Evolutionary conservation across 1,140 invertebrate species (phyloP).

Genomic region (Schlechtendalia chinensis): DNA sequence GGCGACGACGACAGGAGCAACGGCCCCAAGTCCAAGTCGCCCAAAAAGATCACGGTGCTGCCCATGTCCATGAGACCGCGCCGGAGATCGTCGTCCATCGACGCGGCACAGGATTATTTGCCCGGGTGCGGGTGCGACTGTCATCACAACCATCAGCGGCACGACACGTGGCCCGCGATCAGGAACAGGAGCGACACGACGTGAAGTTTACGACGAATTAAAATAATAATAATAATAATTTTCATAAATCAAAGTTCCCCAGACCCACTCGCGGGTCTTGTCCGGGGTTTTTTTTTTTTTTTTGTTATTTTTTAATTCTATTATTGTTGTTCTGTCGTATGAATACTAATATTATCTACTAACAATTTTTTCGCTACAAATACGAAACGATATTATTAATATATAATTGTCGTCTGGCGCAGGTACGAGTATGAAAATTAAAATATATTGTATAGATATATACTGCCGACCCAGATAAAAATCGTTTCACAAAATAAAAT

Average conservation of each 20-base stretch:
- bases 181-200: conserved; percentile 28
- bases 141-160: neutral
- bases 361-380: no score
- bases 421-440: neutral
- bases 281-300: no score
- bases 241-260: no score
- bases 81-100: neutral
- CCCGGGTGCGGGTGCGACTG: conserved; percentile 19
- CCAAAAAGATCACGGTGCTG: conserved; percentile 23
- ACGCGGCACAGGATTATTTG: neutral
- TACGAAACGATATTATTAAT: no score
- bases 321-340: no score
- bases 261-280: no score
- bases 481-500: neutral
- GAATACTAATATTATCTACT: no score
- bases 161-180: conserved; percentile 7
- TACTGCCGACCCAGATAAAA: neutral
- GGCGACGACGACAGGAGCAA: neutral
- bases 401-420: no score
- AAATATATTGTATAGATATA: neutral
- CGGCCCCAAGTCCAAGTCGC: neutral
- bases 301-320: no score
- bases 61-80: conserved; percentile 22
- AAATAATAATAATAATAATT: neutral
- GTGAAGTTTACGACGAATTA: neutral